Conservation (phyloP, 2,797 vertebrate species). For the Enteromius anoplus region DNA sequence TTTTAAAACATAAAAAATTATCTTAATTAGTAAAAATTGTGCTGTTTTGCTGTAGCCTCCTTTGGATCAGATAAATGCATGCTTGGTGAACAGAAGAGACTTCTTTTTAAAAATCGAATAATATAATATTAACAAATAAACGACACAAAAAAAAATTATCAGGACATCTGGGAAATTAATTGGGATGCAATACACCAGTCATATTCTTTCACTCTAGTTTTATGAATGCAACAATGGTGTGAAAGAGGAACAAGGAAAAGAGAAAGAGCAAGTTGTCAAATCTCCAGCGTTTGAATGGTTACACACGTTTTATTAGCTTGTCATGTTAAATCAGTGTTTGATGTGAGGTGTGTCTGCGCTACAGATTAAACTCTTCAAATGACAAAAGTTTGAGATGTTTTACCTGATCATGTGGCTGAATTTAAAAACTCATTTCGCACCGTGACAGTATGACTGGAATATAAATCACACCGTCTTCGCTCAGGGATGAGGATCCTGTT, state of each 20-base stretch:
- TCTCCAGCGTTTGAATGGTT: conserved; percentile 62
- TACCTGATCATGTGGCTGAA: conserved; percentile 31
- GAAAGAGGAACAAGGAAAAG: not conserved
- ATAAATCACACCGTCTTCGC: conserved; percentile 66
- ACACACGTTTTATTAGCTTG: conserved; percentile 50
- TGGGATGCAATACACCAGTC: not conserved
- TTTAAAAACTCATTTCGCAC: conserved; percentile 32
- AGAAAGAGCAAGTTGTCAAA: conserved; percentile 69
- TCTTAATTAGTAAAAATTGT: too few species aligned
- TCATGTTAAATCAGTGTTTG: conserved; percentile 31
- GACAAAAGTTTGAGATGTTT: conserved; percentile 32
- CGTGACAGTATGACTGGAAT: not conserved
- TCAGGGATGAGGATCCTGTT: conserved; percentile 54
- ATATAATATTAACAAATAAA: not conserved
- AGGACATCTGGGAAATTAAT: not conserved
- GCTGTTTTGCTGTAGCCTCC: too few species aligned
- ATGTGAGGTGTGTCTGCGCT: conserved; percentile 11
- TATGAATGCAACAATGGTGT: not conserved
- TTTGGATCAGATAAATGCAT: too few species aligned
- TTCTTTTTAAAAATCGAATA: not conserved
- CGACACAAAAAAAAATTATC: not conserved
- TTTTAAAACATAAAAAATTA: too few species aligned
- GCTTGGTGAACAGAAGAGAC: too few species aligned
- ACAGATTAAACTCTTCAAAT: conserved; percentile 43
- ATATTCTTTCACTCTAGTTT: not conserved